Evolutionary conservation across 1,140 invertebrate genomes (phyloP).

Genomic region (Ectropis grisescens): DNA sequence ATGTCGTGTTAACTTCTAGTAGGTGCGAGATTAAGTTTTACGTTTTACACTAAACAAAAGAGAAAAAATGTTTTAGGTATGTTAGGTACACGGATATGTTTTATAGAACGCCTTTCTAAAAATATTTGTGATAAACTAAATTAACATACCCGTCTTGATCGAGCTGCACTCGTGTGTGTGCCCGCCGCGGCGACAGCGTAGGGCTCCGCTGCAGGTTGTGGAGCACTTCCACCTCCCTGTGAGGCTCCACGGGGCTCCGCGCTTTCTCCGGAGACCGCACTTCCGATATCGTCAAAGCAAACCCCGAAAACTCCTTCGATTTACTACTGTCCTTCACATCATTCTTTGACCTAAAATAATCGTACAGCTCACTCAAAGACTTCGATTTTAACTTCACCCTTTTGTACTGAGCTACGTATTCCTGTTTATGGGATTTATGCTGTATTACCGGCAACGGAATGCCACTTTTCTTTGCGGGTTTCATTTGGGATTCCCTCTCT

Average conservation of each 20-base stretch:
- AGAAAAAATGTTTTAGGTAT: too few relatives aligned
- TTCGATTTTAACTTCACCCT: constrained; percentile 60
- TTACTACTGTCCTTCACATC: constrained; percentile 22
- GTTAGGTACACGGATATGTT: too few relatives aligned
- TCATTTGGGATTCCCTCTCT: constrained; percentile 21
- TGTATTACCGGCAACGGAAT: constrained; percentile 56
- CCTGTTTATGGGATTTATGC: constrained; percentile 26
- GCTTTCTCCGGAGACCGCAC: constrained; percentile 62
- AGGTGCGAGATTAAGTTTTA: too few relatives aligned
- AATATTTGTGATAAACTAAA: too few relatives aligned
- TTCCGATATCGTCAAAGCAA: constrained; percentile 43
- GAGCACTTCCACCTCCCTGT: constrained; percentile 74
- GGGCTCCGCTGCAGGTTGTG: constrained; percentile 73
- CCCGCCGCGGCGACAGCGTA: constrained; percentile 51
- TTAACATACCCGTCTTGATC: constrained; percentile 50
- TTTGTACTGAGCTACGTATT: constrained; percentile 21
- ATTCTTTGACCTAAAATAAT: constrained; percentile 62
- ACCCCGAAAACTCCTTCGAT: constrained; percentile 31
- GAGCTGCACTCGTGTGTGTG: constrained; percentile 37
- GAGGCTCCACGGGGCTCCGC: constrained; percentile 57
- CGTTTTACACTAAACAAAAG: too few relatives aligned
- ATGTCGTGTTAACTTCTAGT: too few relatives aligned
- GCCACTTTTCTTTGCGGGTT: constrained; percentile 38
- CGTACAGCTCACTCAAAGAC: constrained; percentile 62
- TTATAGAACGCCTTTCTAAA: too few relatives aligned